Percentiles rank a stretch among this genome's conserved stretches.
Evolutionary conservation across 2,113 vertebrate genomes (phyloP).

Genomic region (Callionymus lyra): DNA sequence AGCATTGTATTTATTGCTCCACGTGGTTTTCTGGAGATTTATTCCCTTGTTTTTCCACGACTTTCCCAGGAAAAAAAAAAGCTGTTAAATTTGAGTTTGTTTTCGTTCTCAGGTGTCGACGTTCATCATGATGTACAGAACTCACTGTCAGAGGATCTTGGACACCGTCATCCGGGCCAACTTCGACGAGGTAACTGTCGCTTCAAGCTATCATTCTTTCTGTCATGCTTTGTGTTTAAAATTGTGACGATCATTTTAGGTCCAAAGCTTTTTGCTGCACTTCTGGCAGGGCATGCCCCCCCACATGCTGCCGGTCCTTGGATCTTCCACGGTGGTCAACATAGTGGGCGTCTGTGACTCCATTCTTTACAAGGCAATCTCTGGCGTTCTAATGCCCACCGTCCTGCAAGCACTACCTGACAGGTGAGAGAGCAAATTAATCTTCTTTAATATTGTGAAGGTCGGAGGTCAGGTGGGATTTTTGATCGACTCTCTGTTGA

Average conservation of each 20-base stretch:
- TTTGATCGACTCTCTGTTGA: no score
- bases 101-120: constrained; percentile 81
- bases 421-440: constrained; percentile 68
- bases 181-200: constrained; percentile 86
- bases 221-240: neutral
- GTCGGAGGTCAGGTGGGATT: no score
- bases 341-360: constrained; percentile 98
- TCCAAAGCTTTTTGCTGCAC: constrained; percentile 99
- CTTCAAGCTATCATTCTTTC: neutral
- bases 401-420: constrained; percentile 95
- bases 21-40: constrained; percentile 55
- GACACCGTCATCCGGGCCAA: constrained; percentile 99
- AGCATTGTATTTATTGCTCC: constrained; percentile 51
- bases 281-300: constrained; percentile 99
- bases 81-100: constrained; percentile 12
- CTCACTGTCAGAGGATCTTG: constrained; percentile 98
- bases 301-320: constrained; percentile 93
- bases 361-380: constrained; percentile 98
- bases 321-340: constrained; percentile 92
- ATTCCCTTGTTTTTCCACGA: constrained; percentile 53
- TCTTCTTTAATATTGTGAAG: no score
- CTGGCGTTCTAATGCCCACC: constrained; percentile 96
- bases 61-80: constrained; percentile 11
- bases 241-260: constrained; percentile 60
- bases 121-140: constrained; percentile 99